Evolutionary conservation across 2,888 invertebrate species (phyloP), one percentile per base, ranked within the genome.

Genomic region (Spisula subtruncata): DNA sequence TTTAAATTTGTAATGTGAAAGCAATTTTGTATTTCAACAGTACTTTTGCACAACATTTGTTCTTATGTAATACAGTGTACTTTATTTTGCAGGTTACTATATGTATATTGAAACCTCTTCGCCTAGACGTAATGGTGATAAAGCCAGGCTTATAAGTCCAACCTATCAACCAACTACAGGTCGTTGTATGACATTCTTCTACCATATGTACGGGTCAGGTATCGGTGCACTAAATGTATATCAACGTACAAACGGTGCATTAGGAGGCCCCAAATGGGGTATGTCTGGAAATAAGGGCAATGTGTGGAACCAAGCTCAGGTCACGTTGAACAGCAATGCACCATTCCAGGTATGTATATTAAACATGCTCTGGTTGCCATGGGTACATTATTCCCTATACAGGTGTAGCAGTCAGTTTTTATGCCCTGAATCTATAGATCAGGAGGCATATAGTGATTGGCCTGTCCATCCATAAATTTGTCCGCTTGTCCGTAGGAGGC

Each of bases 191-290:
- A 92, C 92, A 10, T 96, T 96, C 93, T 96, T 91, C 93, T 96
- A 96, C 88, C 94, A 96, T 93, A 96, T 96, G 96, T 93, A 92
- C 82, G 96, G 96, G 18, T 29, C 85, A 5, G 92, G 94, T 16
- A 94, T 95, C 18, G 95, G 95, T 25, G 93, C 94, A 1, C 90
- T 96, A 48, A 95, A 93, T 84, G 93, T 96, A 41, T 94, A 93
- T 80, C n/a, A 87, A 41, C 89, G 90, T 46, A 83, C 83, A 29
- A 92, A 93, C 51, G 90, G 85, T 20, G 87, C 83, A 1, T 85
- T 94, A 25, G 89, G 90, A 10, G 84, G 90, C 25, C 89, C 94
- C 2, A 86, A 96, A 20, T 96, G 96, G 96, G 90, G 90, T 4
- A 89, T 92, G 66, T 75, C 90, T 12, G 94, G 95, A 14, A 92